Evolutionary conservation across 2,888 invertebrate species (phyloP), one percentile per base, ranked within the genome.

Genomic region (Tanypteryx hageni): DNA sequence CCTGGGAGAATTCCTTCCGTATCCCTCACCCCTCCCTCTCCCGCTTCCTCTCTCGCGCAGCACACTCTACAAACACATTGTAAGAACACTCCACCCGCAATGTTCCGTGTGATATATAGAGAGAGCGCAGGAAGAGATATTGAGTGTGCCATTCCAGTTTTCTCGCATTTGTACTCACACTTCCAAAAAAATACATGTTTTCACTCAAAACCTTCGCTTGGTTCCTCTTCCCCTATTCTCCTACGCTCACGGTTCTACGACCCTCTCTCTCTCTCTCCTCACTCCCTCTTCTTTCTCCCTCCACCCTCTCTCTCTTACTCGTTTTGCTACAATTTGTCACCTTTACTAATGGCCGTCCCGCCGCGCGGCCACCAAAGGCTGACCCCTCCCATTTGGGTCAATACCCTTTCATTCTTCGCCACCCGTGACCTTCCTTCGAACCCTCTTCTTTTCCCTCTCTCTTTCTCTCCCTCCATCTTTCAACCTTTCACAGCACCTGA

Each of bases 131-230:
- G 4, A 76, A 13, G 76, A 76, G 76, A 76, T 27, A 27, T 22
- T 27, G 76, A 76, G 76, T 76, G 76, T 27, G 76, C 10, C 22
- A 27, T 76, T 76, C 22, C 22, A 27, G 27, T 27, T 76, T 76
- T 27, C 76, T 76, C 22, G 22, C 76, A 11, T 27, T 76, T 76
- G 76, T 76, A 76, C 44, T 44, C 44, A 44, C 16, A 13, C 22
- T 27, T 76, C 76, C 76, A 27, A 76, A 76, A 76, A 27, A 76
- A 76, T 76, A 27, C 27, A 76, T 22, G 76, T 76, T 76, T 76
- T 76, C 76, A 13, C 76, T 14, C 22, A 7, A 22, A 68, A 22
- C 68, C 68, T 9, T 22, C 11, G 4, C 68, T 11, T n/a, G 11
- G 76, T 76, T 76, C 27, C 27, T n/a, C n/a, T 76, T 76, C 44